Conservation (phyloP, 1,140 invertebrate species). For the Oncopeltus fasciatus region DNA sequence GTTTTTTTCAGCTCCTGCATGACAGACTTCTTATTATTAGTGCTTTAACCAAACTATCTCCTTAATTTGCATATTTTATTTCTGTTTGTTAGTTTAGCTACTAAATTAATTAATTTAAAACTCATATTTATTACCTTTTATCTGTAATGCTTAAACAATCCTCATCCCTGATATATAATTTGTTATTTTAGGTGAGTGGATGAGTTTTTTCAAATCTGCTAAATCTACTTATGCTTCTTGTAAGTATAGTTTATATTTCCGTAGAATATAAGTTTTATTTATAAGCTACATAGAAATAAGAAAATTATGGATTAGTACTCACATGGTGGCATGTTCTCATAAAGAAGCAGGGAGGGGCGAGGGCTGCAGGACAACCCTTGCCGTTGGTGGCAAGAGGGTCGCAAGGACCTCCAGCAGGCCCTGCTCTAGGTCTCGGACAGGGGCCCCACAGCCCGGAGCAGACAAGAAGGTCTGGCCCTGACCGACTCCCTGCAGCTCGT, state of each 20-base stretch:
- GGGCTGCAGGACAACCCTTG: slow-evolving; percentile 29
- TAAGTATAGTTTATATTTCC: background rate
- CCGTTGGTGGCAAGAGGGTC: slow-evolving; percentile 35
- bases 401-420: slow-evolving; percentile 28
- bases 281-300: background rate
- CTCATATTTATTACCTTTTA: too few relatives aligned
- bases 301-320: too few relatives aligned
- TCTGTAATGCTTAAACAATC: too few relatives aligned
- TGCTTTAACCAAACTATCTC: too few relatives aligned
- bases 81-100: too few relatives aligned
- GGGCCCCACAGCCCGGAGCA: background rate
- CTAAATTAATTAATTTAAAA: too few relatives aligned
- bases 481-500: slow-evolving; percentile 19
- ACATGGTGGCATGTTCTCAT: slow-evolving; percentile 37
- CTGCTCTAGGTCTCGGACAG: slow-evolving; percentile 24
- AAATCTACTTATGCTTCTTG: background rate
- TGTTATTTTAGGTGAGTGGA: too few relatives aligned
- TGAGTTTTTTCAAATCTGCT: too few relatives aligned
- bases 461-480: background rate
- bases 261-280: background rate
- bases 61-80: too few relatives aligned
- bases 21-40: background rate
- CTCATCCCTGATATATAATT: too few relatives aligned
- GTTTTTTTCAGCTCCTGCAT: background rate
- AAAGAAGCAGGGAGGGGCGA: slow-evolving; percentile 29